Conservation (phyloP, 2,113 vertebrate genomes). For the Silurus meridionalis region DNA sequence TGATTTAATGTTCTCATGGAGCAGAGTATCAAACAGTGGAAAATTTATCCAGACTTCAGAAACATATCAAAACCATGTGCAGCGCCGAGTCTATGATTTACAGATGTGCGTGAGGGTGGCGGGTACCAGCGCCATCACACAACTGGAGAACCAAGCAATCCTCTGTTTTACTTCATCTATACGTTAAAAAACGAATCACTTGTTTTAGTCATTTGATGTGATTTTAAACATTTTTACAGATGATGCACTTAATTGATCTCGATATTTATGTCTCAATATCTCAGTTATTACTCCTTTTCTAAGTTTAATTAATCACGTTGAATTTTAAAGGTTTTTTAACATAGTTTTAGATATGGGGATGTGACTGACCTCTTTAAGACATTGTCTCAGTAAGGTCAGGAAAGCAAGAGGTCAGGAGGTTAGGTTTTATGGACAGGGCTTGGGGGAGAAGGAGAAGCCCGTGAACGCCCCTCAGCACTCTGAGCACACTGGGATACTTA, state of each 20-base stretch:
- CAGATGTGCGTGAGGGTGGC: neutral
- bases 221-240: neutral
- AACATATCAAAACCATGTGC: slow-evolving; percentile 1
- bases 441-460: neutral
- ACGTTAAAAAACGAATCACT: neutral
- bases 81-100: neutral
- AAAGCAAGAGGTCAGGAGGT: neutral
- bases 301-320: neutral
- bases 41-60: neutral
- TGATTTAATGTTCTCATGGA: neutral
- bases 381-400: neutral
- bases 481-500: neutral
- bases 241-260: neutral
- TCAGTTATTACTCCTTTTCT: neutral
- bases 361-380: neutral
- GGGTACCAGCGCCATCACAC: neutral
- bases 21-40: neutral
- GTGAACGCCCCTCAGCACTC: neutral
- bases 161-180: neutral
- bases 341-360: neutral
- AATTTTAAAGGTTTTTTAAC: neutral
- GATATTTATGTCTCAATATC: neutral
- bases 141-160: neutral
- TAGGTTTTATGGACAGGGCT: neutral
- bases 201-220: neutral